phyloP scores from a whole-genome alignment of 2,888 invertebrate species.

The Apodemia mormo region DNA sequence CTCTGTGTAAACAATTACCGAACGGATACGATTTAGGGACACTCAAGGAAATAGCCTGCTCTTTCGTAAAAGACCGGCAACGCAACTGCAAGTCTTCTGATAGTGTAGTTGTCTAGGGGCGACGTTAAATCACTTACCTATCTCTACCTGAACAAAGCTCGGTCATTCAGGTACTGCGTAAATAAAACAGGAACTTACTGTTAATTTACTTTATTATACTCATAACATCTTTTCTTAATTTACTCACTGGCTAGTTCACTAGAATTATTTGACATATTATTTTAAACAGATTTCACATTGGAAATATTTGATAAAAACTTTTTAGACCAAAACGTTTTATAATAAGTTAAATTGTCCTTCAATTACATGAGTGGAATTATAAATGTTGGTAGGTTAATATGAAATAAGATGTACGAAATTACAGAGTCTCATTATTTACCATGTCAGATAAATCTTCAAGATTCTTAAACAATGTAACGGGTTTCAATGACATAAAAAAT shows the following conservation, averaged over 20 bases:
- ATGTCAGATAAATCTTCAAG: no score
- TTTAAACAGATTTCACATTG: slow-evolving; percentile 72
- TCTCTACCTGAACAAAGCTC: no score
- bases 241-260: slow-evolving; percentile 77
- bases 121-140: no score
- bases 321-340: slow-evolving; percentile 60
- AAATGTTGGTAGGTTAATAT: background rate
- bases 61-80: no score
- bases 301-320: slow-evolving; percentile 27
- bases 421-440: background rate
- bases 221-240: slow-evolving; percentile 77
- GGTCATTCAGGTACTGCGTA: background rate
- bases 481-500: no score
- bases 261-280: slow-evolving; percentile 72
- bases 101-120: no score
- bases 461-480: no score
- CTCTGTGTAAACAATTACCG: no score
- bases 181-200: slow-evolving; percentile 44
- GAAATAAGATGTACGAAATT: background rate
- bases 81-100: no score
- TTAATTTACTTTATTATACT: slow-evolving; percentile 78
- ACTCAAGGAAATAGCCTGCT: no score
- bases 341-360: slow-evolving; percentile 4
- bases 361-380: slow-evolving; percentile 3
- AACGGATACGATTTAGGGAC: no score